Evolutionary conservation across 2,113 vertebrate species (phyloP), one percentile per base, ranked within the genome.

Genomic region (Phyllostomus hastatus): DNA sequence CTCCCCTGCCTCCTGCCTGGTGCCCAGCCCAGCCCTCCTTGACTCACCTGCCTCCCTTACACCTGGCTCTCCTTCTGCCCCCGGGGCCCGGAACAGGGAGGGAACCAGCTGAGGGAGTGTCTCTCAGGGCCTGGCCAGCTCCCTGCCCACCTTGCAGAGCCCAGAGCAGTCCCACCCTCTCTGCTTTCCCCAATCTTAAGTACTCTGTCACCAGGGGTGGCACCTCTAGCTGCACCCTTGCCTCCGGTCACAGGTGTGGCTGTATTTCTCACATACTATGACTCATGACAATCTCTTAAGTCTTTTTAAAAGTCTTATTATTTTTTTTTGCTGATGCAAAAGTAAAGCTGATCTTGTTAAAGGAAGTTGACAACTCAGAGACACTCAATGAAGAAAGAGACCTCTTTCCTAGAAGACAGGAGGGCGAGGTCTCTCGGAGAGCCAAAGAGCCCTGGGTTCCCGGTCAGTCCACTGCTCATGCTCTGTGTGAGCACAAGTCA

Each of bases 1-100:
- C 5, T 1, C 24, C 19, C 16, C 75, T 24, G 50, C 26, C 50
- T 16, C 26, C 75, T 24, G 50, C 26, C 64, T 16, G 2, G 70
- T 38, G 10, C 66, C 41, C 72, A 19, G 66, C 69, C 70, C 5
- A 26, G 75, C 61, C 43, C n/a, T 79, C 46, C 48, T 72, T 96
- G 96, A 96, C 95, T 97, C 97, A 92, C 80, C 67, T 50, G 35
- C 59, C n/a, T 89, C 33, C 28, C 8, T 1, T 19, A 43, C 87
- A 94, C 78, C 96, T 95, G 96, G 79, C 22, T 79, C 57, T 61
- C 38, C 79, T 66, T 82, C 35, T 73, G 95, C 95, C 91, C 20
- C 10, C 26, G 14, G 35, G 87, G 90, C 70, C 91, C 46, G 8
- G 88, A 97, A 93, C 33, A 10, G 75, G 69, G 95, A 50, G 31